Conservation (phyloP, 2,888 invertebrate species). For the Leistus spinibarbis region DNA sequence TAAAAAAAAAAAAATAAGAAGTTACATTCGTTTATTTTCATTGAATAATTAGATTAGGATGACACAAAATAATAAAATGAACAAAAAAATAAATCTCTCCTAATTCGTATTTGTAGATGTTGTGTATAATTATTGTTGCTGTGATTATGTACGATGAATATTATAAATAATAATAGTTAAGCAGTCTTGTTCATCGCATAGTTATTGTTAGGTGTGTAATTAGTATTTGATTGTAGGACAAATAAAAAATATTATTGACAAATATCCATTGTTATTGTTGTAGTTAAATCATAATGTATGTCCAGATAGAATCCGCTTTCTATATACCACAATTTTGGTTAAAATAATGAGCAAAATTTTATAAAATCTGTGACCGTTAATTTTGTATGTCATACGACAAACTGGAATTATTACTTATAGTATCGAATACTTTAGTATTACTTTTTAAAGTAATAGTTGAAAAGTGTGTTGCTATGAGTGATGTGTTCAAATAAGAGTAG, state of each 20-base stretch:
- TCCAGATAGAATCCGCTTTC: no score
- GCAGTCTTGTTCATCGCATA: constrained; percentile 38
- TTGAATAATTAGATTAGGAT: constrained; percentile 25
- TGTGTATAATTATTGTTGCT: constrained; percentile 58
- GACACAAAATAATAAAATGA: constrained; percentile 9
- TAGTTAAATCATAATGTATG: no score
- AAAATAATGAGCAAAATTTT: no score
- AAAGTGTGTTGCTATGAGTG: no score
- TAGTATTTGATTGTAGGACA: constrained; percentile 37
- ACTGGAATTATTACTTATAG: no score
- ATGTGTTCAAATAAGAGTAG: no score
- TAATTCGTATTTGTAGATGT: constrained; percentile 49
- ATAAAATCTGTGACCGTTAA: no score
- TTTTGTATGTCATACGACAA: no score
- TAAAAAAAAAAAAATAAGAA: constrained; percentile 19
- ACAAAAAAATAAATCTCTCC: constrained; percentile 2
- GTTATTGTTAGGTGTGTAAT: constrained; percentile 38
- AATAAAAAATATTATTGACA: constrained; percentile 37
- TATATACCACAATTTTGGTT: no score
- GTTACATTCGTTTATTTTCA: constrained; percentile 34
- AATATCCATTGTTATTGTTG: neutral
- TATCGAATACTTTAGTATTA: no score
- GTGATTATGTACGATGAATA: constrained; percentile 54
- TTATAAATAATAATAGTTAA: constrained; percentile 37
- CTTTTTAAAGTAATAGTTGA: no score